These are phyloP conservation scores for Harpagoxenus sublaevis DNA, from an alignment of 2,888 invertebrate species.

Conservation along the genomic window DNA sequence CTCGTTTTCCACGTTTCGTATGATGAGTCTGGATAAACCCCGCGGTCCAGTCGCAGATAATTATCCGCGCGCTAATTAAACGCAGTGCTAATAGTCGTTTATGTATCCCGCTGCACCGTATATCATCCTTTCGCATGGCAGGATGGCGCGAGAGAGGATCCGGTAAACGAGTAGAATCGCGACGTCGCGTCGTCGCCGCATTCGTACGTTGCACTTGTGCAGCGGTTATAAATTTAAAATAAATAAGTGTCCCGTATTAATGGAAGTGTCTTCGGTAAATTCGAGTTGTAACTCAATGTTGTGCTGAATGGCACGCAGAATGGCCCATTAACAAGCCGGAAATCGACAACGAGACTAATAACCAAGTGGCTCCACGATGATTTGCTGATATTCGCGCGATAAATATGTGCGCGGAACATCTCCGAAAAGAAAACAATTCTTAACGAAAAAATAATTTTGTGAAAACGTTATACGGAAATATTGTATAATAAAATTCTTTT, in stretches of 20 bases:
- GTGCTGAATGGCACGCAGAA: not conserved
- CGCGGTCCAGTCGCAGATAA: conserved; percentile 30
- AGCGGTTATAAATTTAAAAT: conserved; percentile 2
- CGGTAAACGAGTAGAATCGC: conserved; percentile 9
- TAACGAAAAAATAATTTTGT: not conserved
- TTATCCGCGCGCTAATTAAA: conserved; percentile 51
- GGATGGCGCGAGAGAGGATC: conserved; percentile 12
- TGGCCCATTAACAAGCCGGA: conserved; percentile 11
- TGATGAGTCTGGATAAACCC: conserved; percentile 4
- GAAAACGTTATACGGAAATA: no score
- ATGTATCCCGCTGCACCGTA: conserved; percentile 19
- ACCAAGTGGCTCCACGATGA: not conserved
- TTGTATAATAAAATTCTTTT: not conserved
- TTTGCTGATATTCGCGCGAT: not conserved
- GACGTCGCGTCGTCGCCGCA: conserved; percentile 21
- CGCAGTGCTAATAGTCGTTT: conserved; percentile 36
- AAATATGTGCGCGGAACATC: not conserved
- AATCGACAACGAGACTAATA: not conserved
- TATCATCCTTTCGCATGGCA: conserved; percentile 19
- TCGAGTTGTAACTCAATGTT: conserved; percentile 20
- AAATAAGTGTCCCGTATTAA: conserved; percentile 28
- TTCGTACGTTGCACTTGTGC: not conserved
- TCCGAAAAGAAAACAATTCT: not conserved
- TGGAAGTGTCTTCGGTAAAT: conserved; percentile 19
- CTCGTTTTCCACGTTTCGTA: not conserved